Evolutionary conservation across 37 sponge, comb jelly and placozoan species (phyloP), one percentile per base, ranked within the genome.

Genomic region (Bolinopsis microptera): DNA sequence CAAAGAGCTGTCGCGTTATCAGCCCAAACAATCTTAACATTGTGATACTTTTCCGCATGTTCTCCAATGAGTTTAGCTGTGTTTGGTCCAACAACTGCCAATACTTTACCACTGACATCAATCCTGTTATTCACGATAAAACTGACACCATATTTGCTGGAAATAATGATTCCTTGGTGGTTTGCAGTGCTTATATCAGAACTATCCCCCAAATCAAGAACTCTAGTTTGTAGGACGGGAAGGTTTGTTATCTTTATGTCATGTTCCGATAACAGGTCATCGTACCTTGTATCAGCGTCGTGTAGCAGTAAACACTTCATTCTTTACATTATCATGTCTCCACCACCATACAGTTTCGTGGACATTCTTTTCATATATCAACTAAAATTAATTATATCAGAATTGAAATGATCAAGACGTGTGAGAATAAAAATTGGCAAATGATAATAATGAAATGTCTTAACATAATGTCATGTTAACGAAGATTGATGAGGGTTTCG

Each of bases 261-360:
- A 8, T 26, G 26, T 25, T 86, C 90, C 0, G 30, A 41, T 3
- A 86, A 27, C 0, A 38, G 48, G 23, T 35, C 23, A 16, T 86
- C 90, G 36, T 39, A 86, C 31, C 90, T 38, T 8, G 41, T 2
- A 27, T 86, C 90, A 1, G 16, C 22, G 26, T 86, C 90, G 36
- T 41, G 90, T 22, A 86, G 90, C 2, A 86, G 30, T 48, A 86
- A 30, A 86, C 90, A 86, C 23, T 86, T 86, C 90, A 86, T 86
- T 30, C 74, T 28, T 48, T 48, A 48, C 5, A 48, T 48, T n/a
- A n/a, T n/a, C n/a, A n/a, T n/a, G n/a, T n/a, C n/a, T n/a, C n/a
- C n/a, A n/a, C n/a, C n/a, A n/a, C n/a, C n/a, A n/a, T n/a, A n/a
- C n/a, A n/a, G n/a, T n/a, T n/a, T n/a, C n/a, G n/a, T n/a, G n/a